Evolutionary conservation across 2,797 vertebrate genomes (phyloP).

Genomic region (Cichlasoma orientale): DNA sequence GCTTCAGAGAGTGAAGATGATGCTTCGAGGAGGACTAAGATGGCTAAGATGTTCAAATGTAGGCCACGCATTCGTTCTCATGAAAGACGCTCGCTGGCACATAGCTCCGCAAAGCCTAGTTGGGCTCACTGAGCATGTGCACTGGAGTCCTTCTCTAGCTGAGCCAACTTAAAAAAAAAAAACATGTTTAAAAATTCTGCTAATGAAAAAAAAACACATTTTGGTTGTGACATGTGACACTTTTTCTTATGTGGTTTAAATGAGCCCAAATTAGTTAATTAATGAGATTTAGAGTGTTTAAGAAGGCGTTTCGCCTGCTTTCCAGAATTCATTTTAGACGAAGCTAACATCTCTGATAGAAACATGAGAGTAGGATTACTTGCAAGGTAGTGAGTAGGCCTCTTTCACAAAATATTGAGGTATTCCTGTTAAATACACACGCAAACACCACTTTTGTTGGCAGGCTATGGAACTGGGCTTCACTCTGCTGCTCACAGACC

Average conservation of each 20-base stretch:
- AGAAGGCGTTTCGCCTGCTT: background rate
- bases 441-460: slow-evolving; percentile 23
- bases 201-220: background rate
- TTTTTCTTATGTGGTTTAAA: background rate
- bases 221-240: too few relatives aligned
- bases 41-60: background rate
- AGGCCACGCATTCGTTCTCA: background rate
- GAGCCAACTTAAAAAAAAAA: background rate
- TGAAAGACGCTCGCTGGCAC: background rate
- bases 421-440: slow-evolving; percentile 17
- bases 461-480: slow-evolving; percentile 65
- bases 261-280: background rate
- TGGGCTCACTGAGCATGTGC: background rate
- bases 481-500: slow-evolving; percentile 72
- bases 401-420: slow-evolving; percentile 1
- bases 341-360: background rate
- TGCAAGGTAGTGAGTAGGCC: background rate
- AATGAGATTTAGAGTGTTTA: background rate
- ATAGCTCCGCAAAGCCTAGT: background rate
- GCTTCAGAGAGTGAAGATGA: background rate
- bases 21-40: too few relatives aligned
- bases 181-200: background rate
- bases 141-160: background rate
- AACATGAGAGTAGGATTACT: background rate
- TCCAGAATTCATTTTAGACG: background rate